These are phyloP conservation scores for Chironomus striatipennis DNA, from an alignment of 1,140 invertebrate species.

Conservation along the genomic window DNA sequence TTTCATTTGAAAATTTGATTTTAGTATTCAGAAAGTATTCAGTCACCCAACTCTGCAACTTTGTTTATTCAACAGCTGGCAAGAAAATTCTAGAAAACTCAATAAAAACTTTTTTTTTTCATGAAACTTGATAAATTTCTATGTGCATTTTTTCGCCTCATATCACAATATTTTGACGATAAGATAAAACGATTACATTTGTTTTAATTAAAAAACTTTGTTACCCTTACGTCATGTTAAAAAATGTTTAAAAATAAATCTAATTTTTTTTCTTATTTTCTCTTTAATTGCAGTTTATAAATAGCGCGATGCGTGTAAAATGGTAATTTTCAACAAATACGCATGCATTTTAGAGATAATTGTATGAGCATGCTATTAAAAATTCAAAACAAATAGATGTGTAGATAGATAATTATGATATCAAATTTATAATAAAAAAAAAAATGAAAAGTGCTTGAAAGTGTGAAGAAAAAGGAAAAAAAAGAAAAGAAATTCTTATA, in stretches of 20 bases:
- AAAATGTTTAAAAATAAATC: neutral
- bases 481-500: constrained; percentile 4
- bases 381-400: neutral
- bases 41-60: too few species aligned
- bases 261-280: neutral
- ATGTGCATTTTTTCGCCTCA: neutral
- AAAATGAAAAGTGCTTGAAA: neutral
- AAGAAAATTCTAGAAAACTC: neutral
- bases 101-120: neutral
- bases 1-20: neutral
- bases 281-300: neutral
- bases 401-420: too few species aligned
- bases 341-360: neutral
- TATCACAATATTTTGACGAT: neutral
- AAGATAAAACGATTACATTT: too few species aligned
- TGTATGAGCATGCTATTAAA: neutral
- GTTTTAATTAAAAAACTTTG: too few species aligned
- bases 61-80: too few species aligned
- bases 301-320: neutral
- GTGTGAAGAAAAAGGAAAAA: neutral
- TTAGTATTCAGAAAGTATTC: neutral
- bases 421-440: too few species aligned
- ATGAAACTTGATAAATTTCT: neutral
- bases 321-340: neutral
- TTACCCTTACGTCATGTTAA: too few species aligned